Evolutionary conservation across 2,888 invertebrate genomes (phyloP), one percentile per base, ranked within the genome.

Genomic region (Ceramica pisi): DNA sequence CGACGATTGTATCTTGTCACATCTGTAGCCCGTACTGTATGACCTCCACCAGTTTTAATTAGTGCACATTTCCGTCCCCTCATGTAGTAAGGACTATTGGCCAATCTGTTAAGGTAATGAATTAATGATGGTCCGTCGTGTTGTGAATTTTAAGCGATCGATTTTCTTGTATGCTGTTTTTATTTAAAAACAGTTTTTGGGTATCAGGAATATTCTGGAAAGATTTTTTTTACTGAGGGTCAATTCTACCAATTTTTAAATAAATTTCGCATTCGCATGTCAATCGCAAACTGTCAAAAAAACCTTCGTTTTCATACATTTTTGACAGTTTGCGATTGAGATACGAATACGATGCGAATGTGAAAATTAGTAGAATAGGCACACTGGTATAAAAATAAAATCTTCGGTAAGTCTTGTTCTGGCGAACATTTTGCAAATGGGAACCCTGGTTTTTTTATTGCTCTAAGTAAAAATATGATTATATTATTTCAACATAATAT

Each of bases 1-100:
- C 80, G 86, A 82, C 90, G 90, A 90, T 90, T 90, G 89, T 92
- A 92, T 93, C 94, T 91, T 89, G 91, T 94, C 92, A 91, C 91
- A 92, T 92, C 90, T 90, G 88, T 80, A 78, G 46, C 7, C 48
- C 21, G 61, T 87, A 87, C 88, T 85, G 83, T 81, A 87, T 86
- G 87, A 86, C 85, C 85, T 84, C 84, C 81, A 84, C 84, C 81
- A 84, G 82, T 89, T 89, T 88, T 89, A 89, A 89, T 89, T 88
- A 88, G 87, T 86, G 75, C 86, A 75, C 83, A 85, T 82, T 86
- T 84, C 71, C 78, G 71, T 74, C 63, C 73, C 81, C 71, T 56
- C 82, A 61, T 79, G 79, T 71, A 56, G 65, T 80, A 63, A 72
- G 35, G 51, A 57, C 59, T 68, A 80, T 63, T 82, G 61, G 68